Conservation (phyloP, 2,797 vertebrate genomes). For the Erpetoichthys calabaricus region DNA sequence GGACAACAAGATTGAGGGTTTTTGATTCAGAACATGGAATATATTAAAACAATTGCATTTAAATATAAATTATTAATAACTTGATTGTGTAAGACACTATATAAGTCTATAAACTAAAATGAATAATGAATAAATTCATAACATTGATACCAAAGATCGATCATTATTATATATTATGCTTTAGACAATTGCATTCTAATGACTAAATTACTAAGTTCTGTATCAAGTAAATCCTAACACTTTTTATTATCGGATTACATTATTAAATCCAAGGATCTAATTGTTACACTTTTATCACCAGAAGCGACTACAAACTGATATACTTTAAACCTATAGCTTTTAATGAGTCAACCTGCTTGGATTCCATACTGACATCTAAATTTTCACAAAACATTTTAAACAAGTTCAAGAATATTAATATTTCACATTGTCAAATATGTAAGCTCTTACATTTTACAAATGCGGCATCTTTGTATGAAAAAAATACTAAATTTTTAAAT, state of each 20-base stretch:
- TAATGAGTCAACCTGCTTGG: constrained; percentile 40
- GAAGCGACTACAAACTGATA: constrained; percentile 59
- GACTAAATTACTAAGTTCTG: constrained; percentile 58
- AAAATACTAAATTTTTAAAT: constrained; percentile 44
- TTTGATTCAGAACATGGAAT: constrained; percentile 39
- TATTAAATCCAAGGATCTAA: constrained; percentile 41
- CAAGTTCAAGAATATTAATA: constrained; percentile 57
- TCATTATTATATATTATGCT: constrained; percentile 37
- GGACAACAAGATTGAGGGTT: constrained; percentile 53
- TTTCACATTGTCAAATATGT: constrained; percentile 64
- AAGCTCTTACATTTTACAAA: constrained; percentile 72
- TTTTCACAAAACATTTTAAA: constrained; percentile 50
- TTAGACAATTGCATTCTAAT: constrained; percentile 51
- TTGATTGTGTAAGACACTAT: constrained; percentile 29
- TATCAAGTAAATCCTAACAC: constrained; percentile 51
- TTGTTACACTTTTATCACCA: constrained; percentile 47
- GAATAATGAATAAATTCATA: constrained; percentile 42
- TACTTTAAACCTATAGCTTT: constrained; percentile 43
- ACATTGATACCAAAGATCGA: constrained; percentile 40
- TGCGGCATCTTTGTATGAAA: constrained; percentile 54
- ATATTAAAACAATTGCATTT: constrained; percentile 37
- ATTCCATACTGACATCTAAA: constrained; percentile 50
- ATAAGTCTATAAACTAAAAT: constrained; percentile 32
- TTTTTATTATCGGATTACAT: constrained; percentile 39
- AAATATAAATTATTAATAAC: too few relatives aligned